Evolutionary conservation across 2,797 vertebrate species (phyloP), one percentile per base, ranked within the genome.

Genomic region (Coendou prehensilis): DNA sequence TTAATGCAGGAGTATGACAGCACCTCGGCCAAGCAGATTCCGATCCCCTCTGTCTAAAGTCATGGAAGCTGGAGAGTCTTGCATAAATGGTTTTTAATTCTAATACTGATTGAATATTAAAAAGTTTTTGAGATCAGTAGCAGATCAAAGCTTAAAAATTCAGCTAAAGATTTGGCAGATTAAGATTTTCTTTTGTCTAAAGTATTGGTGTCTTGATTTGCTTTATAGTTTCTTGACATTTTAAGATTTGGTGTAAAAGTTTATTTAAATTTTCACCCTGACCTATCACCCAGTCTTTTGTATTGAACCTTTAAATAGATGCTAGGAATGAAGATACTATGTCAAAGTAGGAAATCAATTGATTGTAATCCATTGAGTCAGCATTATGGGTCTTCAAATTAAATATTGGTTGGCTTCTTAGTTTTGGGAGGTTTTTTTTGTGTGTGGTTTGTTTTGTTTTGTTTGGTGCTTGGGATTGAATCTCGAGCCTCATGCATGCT

Each of bases 31-130:
- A 99, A 99, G 96, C 99, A 99, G 98, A 99, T 99, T 7, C 99
- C 99, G 0, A 98, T 99, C 67, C 99, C 99, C 84, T 99, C 99
- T 0, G 99, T 99, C 59, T 99, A 97, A 98, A 93, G 18, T 37
- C 67, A 2, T 26, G 26, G 64, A 84, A 30, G 33, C 75, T 8
- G n/a, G 10, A 47, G 86, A 4, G 7, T 37, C 41, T 59, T 11
- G 26, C 28, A 23, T 33, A 30, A 59, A 1, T 15, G 33, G 10
- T 33, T 82, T 33, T 0, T 9, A 17, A 82, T 83, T 22, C 10
- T 26, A 89, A 73, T 20, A 64, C 26, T 22, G 15, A 85, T 23
- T 45, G 69, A 57, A 28, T 79, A 79, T 67, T 67, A 57, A 47
- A 14, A 50, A 75, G 22, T 37, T 56, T 82, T 59, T 81, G 67